These are phyloP conservation scores for Mythimna lalbum DNA, from an alignment of 2,888 invertebrate genomes.

Conservation along the genomic window DNA sequence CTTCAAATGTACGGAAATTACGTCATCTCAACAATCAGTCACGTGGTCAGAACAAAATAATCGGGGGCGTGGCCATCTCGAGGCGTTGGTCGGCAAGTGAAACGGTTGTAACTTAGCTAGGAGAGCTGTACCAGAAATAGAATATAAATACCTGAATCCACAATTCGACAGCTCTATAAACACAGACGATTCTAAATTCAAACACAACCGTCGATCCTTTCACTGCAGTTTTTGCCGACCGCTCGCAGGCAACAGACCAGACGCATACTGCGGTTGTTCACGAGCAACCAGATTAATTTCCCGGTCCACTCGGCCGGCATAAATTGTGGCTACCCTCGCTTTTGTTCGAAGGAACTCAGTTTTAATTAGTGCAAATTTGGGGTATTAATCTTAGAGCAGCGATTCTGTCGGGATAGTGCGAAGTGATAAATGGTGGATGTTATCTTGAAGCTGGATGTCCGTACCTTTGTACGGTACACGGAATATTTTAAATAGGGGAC, in stretches of 20 bases:
- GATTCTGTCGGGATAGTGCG: constrained; percentile 41
- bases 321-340: constrained; percentile 72
- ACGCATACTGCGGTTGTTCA: constrained; percentile 66
- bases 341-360: constrained; percentile 67
- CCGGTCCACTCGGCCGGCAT: constrained; percentile 70
- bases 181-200: constrained; percentile 3
- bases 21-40: no score
- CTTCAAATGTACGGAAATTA: no score
- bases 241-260: constrained; percentile 33
- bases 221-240: constrained; percentile 38
- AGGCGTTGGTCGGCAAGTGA: no score
- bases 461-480: background rate
- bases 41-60: no score
- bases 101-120: no score
- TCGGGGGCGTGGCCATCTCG: no score
- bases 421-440: constrained; percentile 32
- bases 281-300: constrained; percentile 74
- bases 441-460: constrained; percentile 23
- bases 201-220: constrained; percentile 1
- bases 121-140: no score
- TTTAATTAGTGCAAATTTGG: constrained; percentile 73
- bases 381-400: constrained; percentile 55
- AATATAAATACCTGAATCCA: no score
- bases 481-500: background rate
- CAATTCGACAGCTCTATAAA: background rate